Evolutionary conservation across 2,113 vertebrate genomes (phyloP), one percentile per base, ranked within the genome.

Genomic region (Garra rufa): DNA sequence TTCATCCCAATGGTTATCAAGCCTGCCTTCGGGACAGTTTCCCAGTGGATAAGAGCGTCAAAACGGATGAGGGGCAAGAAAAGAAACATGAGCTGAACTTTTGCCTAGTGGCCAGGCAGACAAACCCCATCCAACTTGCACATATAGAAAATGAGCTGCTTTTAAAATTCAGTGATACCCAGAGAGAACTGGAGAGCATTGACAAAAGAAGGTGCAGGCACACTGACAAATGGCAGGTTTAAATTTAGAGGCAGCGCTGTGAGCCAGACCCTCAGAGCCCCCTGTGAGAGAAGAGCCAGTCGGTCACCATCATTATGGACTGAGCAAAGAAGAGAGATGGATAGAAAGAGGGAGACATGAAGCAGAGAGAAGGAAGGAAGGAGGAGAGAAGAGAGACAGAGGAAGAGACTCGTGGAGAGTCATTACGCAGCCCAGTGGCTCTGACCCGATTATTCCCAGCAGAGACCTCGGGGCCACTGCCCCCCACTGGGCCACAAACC

Each of bases 371-470:
- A 24, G 67, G 71, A 26, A 21, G 57, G 21, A 26, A 21, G 57
- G 21, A 61, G 13, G 67, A 14, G 55, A 34, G 88, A 86, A 92
- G 34, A 14, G 34, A 81, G 85, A 70, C 46, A 34, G 85, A 81
- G 87, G 89, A 90, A 70, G 55, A 83, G 43, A 73, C 76, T 82
- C 3, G 38, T 73, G 89, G 90, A 94, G 94, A 95, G 95, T 95
- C 95, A 97, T 98, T 97, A 97, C 95, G 91, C 96, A 96, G 96
- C 92, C 93, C 95, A 96, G 89, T 96, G 96, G 92, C 94, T 96
- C 93, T 96, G 95, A 95, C 92, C 95, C 95, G 92, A 95, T 96
- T 96, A 95, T 95, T 92, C 90, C 94, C 92, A 90, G 91, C 92
- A 92, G 94, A 92, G 92, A 92, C 92, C 94, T 93, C 90, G 92